Conservation (phyloP, 2,797 vertebrate species). For the Onychomys arenicola region DNA sequence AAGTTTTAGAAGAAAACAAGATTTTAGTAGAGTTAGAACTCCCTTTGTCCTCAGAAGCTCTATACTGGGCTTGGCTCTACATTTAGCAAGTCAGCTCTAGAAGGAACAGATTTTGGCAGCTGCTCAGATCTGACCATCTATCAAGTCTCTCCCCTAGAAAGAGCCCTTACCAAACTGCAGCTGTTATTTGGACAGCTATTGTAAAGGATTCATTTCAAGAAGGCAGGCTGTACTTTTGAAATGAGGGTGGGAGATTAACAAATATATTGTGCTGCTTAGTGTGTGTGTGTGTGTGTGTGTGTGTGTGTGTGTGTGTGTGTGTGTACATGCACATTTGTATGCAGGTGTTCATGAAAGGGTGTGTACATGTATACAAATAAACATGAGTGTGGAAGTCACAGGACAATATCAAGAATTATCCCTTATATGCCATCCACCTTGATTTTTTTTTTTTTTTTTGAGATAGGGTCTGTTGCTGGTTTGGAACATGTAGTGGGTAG, state of each 20-base stretch:
- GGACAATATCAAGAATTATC: not conserved
- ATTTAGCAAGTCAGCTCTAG: conserved; percentile 12
- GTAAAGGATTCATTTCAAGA: not conserved
- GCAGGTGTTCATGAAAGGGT: not conserved
- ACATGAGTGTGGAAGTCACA: not conserved
- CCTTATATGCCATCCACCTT: not conserved
- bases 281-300: not conserved
- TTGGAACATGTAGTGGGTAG: not conserved
- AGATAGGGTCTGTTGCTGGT: not conserved
- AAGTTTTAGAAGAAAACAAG: conserved; percentile 66
- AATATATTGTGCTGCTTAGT: not conserved
- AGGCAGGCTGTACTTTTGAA: not conserved
- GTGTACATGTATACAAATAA: not conserved
- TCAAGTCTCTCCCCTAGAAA: conserved; percentile 40
- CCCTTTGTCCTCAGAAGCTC: not conserved
- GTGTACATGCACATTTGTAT: not conserved
- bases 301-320: not conserved
- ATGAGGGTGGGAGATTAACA: not conserved
- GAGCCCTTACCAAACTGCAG: not conserved
- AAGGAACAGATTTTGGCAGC: not conserved
- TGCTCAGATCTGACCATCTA: not conserved
- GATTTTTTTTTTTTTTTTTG: not conserved
- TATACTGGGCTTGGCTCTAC: not conserved
- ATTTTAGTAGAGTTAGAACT: not conserved
- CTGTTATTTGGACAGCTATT: not conserved